Evolutionary conservation across 2,797 vertebrate genomes (phyloP), one percentile per base, ranked within the genome.

Genomic region (Malurus leucopterus): DNA sequence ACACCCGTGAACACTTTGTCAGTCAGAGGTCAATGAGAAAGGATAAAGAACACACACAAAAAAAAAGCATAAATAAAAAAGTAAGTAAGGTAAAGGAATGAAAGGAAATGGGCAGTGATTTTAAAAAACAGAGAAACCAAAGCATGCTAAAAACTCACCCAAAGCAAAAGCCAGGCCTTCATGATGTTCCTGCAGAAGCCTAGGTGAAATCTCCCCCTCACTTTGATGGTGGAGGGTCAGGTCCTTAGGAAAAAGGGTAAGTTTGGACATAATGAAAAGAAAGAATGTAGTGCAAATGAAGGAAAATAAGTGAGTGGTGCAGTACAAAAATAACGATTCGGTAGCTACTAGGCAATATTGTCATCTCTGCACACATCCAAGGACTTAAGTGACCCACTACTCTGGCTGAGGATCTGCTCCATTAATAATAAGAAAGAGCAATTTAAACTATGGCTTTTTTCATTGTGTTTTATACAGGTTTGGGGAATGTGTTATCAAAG

Each of bases 401-500:
- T 73, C 89, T 73, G 65, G 80, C 91, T 92, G 91, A 93, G 88
- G 80, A 95, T 84, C 40, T 76, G 85, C 77, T 93, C 91, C 93
- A 86, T 93, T 93, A 95, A 84, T 90, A 95, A 81, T 86, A 94
- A 91, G 89, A 91, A 93, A 92, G 89, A 93, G 67, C 81, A 73
- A 88, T 93, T 94, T 93, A 89, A 95, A 74, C 80, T 59, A 58
- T 79, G 68, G 46, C 64, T 93, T 94, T 91, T 85, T 89, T 80
- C 89, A 86, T 65, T 80, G 83, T 91, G 59, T 92, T 93, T 93
- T 93, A 71, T 86, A 91, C 71, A 59, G 86, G 80, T 93, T 95
- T 93, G 87, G 89, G 84, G 89, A 91, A 92, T 87, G 81, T 5
- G 1, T 92, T 93, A 94, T 95, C 95, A 95, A 95, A 95, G 94